Percentiles rank a stretch among this genome's conserved stretches.
Conservation (phyloP, 2,113 vertebrate species). For the Aphelocoma coerulescens region DNA sequence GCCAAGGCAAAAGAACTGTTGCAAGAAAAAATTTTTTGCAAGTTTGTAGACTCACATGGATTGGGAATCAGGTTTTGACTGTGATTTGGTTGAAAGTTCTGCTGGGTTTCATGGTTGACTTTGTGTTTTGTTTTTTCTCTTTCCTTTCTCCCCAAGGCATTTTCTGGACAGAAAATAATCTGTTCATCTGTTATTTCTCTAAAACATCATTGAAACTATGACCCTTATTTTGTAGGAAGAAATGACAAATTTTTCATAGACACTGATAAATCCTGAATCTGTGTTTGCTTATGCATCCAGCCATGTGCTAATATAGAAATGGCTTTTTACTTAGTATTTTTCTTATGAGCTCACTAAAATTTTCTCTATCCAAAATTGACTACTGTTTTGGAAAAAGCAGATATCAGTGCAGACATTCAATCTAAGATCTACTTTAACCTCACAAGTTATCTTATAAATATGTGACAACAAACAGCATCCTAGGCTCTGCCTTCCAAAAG, state of each 20-base stretch:
- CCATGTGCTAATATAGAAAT: not conserved
- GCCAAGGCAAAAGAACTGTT: not conserved
- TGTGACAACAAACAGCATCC: not conserved
- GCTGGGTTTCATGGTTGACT: fast-evolving
- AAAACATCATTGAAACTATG: not conserved
- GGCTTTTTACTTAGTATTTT: not conserved
- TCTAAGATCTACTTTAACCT: not conserved
- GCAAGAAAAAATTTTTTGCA: not conserved
- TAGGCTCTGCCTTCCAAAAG: not conserved
- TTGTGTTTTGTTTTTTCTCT: not conserved
- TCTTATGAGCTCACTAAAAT: not conserved
- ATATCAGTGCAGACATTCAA: not conserved
- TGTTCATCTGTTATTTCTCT: not conserved
- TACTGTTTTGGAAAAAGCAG: not conserved
- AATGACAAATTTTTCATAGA: not conserved
- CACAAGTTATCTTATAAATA: not conserved
- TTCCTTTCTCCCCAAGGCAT: not conserved
- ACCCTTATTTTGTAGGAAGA: not conserved
- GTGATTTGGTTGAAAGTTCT: not conserved
- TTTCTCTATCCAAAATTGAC: not conserved
- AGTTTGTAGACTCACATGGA: not conserved
- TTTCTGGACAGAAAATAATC: not conserved
- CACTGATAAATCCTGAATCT: not conserved
- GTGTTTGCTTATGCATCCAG: not conserved
- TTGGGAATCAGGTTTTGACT: not conserved